These are phyloP conservation scores for Siniperca obscura DNA, from an alignment of 2,797 vertebrate genomes.

Conservation along the genomic window DNA sequence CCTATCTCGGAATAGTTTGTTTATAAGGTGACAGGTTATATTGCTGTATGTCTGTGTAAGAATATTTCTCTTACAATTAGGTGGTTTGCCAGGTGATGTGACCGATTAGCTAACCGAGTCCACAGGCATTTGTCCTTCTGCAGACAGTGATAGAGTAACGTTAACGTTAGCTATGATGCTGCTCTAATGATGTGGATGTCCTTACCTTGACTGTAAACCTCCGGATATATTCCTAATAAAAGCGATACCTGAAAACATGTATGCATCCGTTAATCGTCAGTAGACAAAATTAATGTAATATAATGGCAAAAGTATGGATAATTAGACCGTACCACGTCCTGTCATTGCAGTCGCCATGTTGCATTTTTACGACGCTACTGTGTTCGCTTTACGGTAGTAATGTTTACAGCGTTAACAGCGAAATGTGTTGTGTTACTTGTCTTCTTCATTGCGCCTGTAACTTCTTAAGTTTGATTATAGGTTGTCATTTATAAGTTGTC, in stretches of 20 bases:
- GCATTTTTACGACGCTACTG: constrained; percentile 38
- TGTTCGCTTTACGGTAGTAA: constrained; percentile 64
- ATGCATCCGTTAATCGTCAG: fast-evolving
- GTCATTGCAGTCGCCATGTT: constrained; percentile 82
- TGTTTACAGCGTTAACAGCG: background rate
- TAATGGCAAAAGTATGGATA: fast-evolving
- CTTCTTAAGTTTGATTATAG: fast-evolving
- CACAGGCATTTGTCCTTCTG: constrained; percentile 44
- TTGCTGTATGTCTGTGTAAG: too few species aligned
- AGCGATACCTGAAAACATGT: constrained; percentile 62
- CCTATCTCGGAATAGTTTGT: background rate
- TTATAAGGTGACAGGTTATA: background rate
- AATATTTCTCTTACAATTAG: background rate
- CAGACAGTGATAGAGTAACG: fast-evolving
- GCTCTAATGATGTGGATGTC: fast-evolving
- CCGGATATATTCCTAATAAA: constrained; percentile 68
- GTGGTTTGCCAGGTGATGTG: background rate
- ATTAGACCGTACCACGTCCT: constrained; percentile 72
- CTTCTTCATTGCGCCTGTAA: fast-evolving
- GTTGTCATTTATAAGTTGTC: fast-evolving
- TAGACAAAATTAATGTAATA: fast-evolving
- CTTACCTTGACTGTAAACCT: constrained; percentile 76
- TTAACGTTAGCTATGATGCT: background rate
- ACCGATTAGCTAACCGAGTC: background rate
- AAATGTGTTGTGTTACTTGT: fast-evolving